Evolutionary conservation across 2,113 vertebrate species (phyloP).

Genomic region (Sylvicapra grimmia): DNA sequence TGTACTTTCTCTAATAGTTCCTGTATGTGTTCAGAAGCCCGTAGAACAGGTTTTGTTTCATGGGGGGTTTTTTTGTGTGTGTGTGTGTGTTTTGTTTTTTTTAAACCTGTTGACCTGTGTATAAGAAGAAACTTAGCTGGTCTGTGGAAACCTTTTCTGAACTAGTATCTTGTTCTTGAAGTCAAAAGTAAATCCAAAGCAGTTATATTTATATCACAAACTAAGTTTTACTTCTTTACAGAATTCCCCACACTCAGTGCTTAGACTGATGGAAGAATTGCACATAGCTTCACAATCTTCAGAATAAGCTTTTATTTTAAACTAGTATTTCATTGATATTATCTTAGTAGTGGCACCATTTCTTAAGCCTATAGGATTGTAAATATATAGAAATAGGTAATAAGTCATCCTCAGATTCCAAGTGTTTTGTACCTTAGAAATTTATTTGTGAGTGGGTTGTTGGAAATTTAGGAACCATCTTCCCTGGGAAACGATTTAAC

Average conservation of each 20-base stretch:
- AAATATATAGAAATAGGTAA: slow-evolving; percentile 22
- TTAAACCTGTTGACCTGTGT: background rate
- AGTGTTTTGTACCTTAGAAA: slow-evolving; percentile 14
- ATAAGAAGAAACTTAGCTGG: slow-evolving; percentile 37
- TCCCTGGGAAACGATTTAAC: background rate
- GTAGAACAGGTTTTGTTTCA: slow-evolving; percentile 63
- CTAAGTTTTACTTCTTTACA: slow-evolving; percentile 1
- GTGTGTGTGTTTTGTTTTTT: background rate
- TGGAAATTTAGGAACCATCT: background rate
- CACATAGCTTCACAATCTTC: background rate
- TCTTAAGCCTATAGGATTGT: background rate
- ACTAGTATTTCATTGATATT: slow-evolving; percentile 8
- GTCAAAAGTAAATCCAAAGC: slow-evolving; percentile 29
- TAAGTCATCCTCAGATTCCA: background rate
- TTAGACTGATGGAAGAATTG: slow-evolving; percentile 7
- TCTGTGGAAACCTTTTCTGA: slow-evolving; percentile 33
- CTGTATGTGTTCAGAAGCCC: slow-evolving; percentile 51
- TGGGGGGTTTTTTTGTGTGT: background rate
- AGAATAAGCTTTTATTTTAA: slow-evolving; percentile 35
- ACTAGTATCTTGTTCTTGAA: slow-evolving; percentile 4
- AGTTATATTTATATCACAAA: slow-evolving; percentile 23
- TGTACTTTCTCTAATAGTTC: slow-evolving; percentile 38
- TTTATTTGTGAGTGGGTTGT: slow-evolving; percentile 28
- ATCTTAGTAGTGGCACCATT: background rate
- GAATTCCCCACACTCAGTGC: background rate